phyloP scores from a whole-genome alignment of 2,888 invertebrate species.

The Orthosia gothica region DNA sequence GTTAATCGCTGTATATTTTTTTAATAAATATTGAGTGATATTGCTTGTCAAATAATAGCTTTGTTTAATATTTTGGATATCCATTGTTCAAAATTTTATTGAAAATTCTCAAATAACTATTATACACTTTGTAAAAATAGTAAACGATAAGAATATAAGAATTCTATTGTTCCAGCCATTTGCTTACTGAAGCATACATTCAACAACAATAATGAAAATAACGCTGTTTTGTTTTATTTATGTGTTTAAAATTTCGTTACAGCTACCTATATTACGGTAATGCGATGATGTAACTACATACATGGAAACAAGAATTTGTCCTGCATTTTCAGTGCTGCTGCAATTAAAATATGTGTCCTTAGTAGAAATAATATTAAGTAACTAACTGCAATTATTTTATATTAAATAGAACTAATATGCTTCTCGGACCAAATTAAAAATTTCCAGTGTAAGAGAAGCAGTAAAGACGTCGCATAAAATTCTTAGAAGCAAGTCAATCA shows the following conservation, averaged over 20 bases:
- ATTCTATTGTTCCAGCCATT: background rate
- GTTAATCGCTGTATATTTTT: background rate
- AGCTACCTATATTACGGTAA: too few species aligned
- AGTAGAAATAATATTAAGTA: too few species aligned
- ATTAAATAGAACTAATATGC: too few species aligned
- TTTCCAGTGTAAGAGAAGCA: fast-evolving
- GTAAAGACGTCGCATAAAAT: background rate
- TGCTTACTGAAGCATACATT: background rate
- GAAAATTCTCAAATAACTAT: background rate
- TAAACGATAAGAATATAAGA: too few species aligned
- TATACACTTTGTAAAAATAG: background rate
- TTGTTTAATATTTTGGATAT: background rate
- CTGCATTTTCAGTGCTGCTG: too few species aligned
- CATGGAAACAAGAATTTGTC: too few species aligned
- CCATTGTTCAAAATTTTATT: background rate
- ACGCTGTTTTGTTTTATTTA: background rate
- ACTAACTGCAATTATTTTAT: too few species aligned
- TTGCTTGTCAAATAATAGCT: background rate
- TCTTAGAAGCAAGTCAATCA: background rate
- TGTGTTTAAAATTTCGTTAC: too few species aligned
- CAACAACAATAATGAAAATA: background rate
- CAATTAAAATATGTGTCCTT: too few species aligned
- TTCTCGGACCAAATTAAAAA: background rate
- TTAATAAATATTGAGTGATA: background rate
- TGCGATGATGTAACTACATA: too few species aligned